These are phyloP conservation scores for Rotaria sp. DNA, from an alignment of 2,888 invertebrate species.

Conservation along the genomic window DNA sequence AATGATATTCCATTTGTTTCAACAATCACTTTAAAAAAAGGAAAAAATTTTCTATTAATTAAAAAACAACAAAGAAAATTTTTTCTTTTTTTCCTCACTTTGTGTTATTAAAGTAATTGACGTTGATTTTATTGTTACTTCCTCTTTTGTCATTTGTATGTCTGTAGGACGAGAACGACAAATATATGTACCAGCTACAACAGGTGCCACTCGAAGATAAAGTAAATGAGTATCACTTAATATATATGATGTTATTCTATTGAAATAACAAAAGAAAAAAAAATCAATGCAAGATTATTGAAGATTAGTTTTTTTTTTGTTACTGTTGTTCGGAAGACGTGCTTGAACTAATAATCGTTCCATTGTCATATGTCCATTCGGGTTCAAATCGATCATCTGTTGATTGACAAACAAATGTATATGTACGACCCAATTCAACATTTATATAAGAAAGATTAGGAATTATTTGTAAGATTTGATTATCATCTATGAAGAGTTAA, in stretches of 20 bases:
- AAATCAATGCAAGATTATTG: too few species aligned
- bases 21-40: neutral
- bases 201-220: neutral
- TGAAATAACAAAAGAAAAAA: neutral
- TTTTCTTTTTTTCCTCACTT: neutral
- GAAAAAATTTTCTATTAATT: neutral
- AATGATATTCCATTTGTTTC: neutral
- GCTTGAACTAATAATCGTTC: neutral
- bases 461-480: neutral
- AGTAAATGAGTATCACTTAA: neutral
- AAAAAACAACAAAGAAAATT: too few species aligned
- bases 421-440: neutral
- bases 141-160: neutral
- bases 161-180: neutral
- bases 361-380: neutral
- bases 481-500: neutral
- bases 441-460: neutral
- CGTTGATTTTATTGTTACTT: neutral
- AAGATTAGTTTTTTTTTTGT: too few species aligned
- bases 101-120: neutral
- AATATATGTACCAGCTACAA: neutral
- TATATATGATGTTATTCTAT: constrained; percentile 1
- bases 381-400: neutral
- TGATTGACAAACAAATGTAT: neutral
- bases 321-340: neutral